A percentile compares a stretch with the other conserved stretches of the same genome.
phyloP scores from a whole-genome alignment of 2,797 vertebrate genomes.

The Cossypha caffra region DNA sequence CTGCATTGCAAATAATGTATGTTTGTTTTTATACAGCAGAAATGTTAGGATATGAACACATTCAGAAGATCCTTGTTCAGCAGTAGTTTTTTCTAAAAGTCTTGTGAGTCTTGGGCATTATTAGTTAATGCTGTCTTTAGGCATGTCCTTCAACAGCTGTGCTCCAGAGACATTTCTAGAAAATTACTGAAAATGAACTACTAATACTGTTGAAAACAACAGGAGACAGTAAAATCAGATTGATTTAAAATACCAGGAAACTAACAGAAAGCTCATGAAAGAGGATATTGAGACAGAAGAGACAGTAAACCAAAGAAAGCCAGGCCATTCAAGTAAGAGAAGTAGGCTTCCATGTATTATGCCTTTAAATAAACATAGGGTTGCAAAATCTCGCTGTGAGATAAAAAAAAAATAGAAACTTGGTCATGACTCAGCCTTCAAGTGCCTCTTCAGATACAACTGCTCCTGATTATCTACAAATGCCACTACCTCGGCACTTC shows the following conservation, averaged over 20 bases:
- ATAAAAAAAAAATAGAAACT: background rate
- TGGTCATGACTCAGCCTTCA: background rate
- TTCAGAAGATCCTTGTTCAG: background rate
- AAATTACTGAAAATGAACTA: background rate
- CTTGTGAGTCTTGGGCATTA: background rate
- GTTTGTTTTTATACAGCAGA: background rate
- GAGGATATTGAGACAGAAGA: background rate
- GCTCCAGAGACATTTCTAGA: background rate
- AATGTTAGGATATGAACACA: background rate
- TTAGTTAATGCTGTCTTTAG: background rate
- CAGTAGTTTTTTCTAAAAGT: background rate
- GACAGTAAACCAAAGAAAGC: background rate
- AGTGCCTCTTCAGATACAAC: background rate
- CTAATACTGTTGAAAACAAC: background rate
- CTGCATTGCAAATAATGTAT: background rate
- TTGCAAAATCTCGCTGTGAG: background rate
- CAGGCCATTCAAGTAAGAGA: background rate
- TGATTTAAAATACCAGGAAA: background rate
- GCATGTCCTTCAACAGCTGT: background rate
- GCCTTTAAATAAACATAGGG: background rate
- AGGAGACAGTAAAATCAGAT: background rate
- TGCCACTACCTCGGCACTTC: accelerated
- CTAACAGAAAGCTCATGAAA: background rate
- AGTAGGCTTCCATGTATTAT: background rate
- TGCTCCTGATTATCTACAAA: background rate